Evolutionary conservation across 2,888 invertebrate genomes (phyloP).

Genomic region (Tetragonula carbonaria): DNA sequence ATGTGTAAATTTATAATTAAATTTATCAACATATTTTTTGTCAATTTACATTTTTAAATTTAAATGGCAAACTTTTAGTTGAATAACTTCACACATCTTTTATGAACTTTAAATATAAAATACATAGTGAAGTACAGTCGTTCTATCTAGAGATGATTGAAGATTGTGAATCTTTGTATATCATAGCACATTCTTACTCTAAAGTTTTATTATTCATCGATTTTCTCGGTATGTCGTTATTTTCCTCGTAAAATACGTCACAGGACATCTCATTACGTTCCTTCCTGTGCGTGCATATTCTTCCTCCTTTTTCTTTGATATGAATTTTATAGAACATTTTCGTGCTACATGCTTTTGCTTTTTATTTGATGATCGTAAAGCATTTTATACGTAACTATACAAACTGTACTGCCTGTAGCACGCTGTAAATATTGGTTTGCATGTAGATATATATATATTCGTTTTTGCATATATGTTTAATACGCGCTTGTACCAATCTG

Average conservation of each 20-base stretch:
- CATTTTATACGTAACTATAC: constrained; percentile 56
- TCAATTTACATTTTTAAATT: not conserved
- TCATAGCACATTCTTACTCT: not conserved
- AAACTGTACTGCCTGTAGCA: constrained; percentile 21
- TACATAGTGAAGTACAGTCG: not conserved
- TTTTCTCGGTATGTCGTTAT: constrained; percentile 31
- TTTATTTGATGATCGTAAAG: constrained; percentile 65
- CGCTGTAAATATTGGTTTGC: not conserved
- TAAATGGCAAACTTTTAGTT: not conserved
- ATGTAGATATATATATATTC: not conserved
- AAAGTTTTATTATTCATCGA: not conserved
- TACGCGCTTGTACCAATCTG: constrained; percentile 22
- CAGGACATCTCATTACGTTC: not conserved
- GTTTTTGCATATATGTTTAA: constrained; percentile 13
- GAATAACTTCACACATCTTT: not conserved
- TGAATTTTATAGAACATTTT: constrained; percentile 65
- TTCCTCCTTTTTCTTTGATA: constrained; percentile 58
- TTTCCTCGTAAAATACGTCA: constrained; percentile 31
- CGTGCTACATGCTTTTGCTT: constrained; percentile 70
- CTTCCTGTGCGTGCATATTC: constrained; percentile 21
- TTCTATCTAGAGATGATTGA: not conserved
- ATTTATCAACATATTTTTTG: not conserved
- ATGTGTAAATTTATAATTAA: not conserved
- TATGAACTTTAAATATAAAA: not conserved
- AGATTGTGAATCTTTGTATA: not conserved